These are phyloP conservation scores for Daboia siamensis DNA, from an alignment of 2,113 vertebrate genomes.

Conservation along the genomic window DNA sequence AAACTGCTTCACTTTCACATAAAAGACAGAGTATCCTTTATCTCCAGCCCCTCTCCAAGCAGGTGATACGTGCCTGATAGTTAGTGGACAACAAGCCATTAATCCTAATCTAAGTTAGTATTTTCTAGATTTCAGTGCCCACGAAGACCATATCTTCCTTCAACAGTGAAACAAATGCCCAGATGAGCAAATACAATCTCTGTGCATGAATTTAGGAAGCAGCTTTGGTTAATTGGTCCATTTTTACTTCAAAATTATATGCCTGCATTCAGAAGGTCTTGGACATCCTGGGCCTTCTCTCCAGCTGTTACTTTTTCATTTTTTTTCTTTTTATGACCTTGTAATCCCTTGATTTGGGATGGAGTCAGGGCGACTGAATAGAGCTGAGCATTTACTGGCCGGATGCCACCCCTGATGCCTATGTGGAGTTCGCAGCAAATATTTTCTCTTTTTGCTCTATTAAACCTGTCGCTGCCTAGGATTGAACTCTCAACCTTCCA, in stretches of 20 bases:
- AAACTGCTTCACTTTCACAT: background rate
- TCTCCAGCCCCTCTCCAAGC: background rate
- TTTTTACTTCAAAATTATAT: background rate
- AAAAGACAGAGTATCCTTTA: background rate
- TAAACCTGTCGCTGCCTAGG: background rate
- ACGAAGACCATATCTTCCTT: background rate
- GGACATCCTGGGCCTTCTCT: too few relatives aligned
- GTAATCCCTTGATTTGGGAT: background rate
- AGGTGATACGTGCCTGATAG: too few relatives aligned
- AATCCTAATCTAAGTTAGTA: background rate
- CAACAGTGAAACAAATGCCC: background rate
- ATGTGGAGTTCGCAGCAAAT: background rate
- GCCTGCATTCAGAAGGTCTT: too few relatives aligned
- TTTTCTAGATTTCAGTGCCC: background rate
- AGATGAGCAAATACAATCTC: background rate
- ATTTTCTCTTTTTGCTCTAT: background rate
- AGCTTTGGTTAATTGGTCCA: background rate
- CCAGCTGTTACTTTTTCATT: background rate
- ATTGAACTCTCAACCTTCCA: background rate
- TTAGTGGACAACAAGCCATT: background rate
- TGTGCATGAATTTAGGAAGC: background rate
- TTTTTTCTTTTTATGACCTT: background rate
- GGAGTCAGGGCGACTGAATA: background rate
- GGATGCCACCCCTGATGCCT: background rate
- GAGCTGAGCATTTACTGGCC: background rate